A percentile compares a stretch with the other conserved stretches of the same genome.
Conservation (phyloP, 2,113 vertebrate genomes). For the Oceanites oceanicus region DNA sequence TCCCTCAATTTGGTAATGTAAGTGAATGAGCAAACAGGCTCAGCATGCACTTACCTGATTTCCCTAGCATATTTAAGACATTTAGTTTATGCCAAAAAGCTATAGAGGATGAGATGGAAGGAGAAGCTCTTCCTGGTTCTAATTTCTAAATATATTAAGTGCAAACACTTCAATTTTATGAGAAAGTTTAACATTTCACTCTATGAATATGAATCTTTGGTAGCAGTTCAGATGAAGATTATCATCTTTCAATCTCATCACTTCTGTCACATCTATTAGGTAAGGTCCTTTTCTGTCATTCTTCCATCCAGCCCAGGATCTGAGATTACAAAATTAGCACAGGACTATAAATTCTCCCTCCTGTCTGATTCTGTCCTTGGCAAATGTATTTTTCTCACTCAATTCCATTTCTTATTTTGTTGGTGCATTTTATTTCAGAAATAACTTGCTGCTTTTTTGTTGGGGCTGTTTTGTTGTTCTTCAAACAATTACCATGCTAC, state of each 20-base stretch:
- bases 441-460: not conserved
- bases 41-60: constrained; percentile 1
- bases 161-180: not conserved
- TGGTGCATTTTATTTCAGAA: not conserved
- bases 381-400: not conserved
- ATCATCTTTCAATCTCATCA: not conserved
- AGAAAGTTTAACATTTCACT: constrained; percentile 17
- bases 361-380: not conserved
- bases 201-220: not conserved
- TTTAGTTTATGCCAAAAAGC: not conserved
- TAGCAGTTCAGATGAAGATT: not conserved
- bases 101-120: not conserved
- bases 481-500: not conserved
- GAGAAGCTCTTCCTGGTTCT: not conserved
- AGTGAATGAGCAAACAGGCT: not conserved
- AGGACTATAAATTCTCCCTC: constrained; percentile 15
- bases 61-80: not conserved
- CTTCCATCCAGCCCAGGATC: not conserved
- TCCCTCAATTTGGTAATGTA: not conserved
- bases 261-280: not conserved
- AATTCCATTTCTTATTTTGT: not conserved
- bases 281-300: not conserved
- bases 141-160: constrained; percentile 20
- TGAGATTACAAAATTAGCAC: not conserved
- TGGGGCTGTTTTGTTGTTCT: not conserved